Base-by-base conservation (phyloP, 2,888 invertebrate genomes). In the Saturnia pavonia region DNA sequence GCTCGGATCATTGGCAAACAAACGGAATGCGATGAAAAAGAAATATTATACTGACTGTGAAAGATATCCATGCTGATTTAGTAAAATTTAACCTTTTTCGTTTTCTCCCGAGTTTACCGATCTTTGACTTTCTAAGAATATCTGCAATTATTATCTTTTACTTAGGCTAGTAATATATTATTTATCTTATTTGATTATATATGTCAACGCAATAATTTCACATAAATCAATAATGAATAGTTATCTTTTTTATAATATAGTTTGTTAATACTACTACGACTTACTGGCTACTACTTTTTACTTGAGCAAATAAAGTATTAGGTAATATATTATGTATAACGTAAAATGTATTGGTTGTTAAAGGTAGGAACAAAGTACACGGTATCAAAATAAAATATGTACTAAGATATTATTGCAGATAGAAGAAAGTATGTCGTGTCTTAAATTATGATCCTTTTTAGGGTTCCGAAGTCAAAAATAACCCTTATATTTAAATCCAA, bases 1-100 rank as follows among this genome's bases (percentile, higher is more conserved):
- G 76, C 80, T 78, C 81, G 80, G 84, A 84, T 85, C 82, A 84
- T 82, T 82, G 77, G 82, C 83, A 84, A 86, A 86, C 85, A 84
- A 82, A 76, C 81, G 82, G 77, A 80, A 83, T 81, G 81, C 83
- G 84, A 82, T 82, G 78, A 75, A 80, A 83, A 76, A 82, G 82
- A 85, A 85, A 85, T 84, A 87, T 87, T 84, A 86, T 86, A 85
- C 76, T 78, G 80, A 81, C 78, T 80, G 76, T 68, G 77, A 75
- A 77, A 80, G 79, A 78, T 79, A 77, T 78, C 75, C 77, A 79
- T 79, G 76, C 70, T 73, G 73, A 76, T 80, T 76, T 80, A 77
- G 40, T 27, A 42, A 42, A 40, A 70, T 25, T n/a, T 63, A 12
- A 27, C 27, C 40, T 34, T 65, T 25, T 22, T 40, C 8, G 8